Evolutionary conservation across 2,113 vertebrate species (phyloP), one percentile per base, ranked within the genome.

Genomic region (Raja brachyura): DNA sequence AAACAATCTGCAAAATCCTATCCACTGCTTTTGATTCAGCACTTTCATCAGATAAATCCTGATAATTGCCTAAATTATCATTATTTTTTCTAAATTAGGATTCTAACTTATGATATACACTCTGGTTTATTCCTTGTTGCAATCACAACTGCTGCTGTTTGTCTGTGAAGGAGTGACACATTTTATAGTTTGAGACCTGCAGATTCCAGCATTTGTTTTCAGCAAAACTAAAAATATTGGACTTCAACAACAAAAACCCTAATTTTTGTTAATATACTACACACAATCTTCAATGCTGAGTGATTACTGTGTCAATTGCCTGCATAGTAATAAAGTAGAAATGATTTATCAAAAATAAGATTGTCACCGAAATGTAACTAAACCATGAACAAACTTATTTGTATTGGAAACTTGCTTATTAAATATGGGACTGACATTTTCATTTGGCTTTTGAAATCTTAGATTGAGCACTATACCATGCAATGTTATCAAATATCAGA

Each of bases 1-100:
- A 99, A 95, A 96, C 98, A 28, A 98, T 99, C 96, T 99, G 98
- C 96, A 99, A 98, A 95, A 97, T 98, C 70, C 95, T 99, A 93
- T 98, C 99, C 0, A 95, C 98, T 6, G 98, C 97, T 3, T 99
- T 99, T 63, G 98, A 99, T 95, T 97, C 98, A 0, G 98, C 96
- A 28, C 93, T 99, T 93, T 96, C 96, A 54, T 97, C 97, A 0
- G 98, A 98, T 94, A 99, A 99, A 95, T 95, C 98, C 22, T 99
- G 97, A 97, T 94, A n/a, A 20, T 73, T 48, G 33, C n/a, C 28
- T 92, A 54, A 73, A 92, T 18, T 48, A 48, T 48, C 39, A 48
- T 48, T 48, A 48, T 48, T 48, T 48, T 48, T 48, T 48, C 39
- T 48, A 48, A 48, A 48, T 48, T 48, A 13, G 70, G 48, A 73